phyloP scores from a whole-genome alignment of 1,140 invertebrate genomes.

The Drosophila baimaii region DNA sequence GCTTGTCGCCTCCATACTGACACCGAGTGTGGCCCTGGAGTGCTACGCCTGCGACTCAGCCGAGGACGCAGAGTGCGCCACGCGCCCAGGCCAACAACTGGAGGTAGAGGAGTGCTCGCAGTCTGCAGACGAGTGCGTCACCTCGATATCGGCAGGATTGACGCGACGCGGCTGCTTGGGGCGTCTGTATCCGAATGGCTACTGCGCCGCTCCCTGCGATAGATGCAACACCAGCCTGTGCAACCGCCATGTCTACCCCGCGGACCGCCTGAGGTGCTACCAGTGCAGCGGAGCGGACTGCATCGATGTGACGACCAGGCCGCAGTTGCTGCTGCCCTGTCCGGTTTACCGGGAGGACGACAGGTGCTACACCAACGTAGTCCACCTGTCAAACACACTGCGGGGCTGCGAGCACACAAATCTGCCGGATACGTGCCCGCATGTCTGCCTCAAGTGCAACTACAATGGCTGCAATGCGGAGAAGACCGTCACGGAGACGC shows the following conservation, averaged over 20 bases:
- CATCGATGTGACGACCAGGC: constrained; percentile 60
- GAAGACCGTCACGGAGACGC: constrained; percentile 55
- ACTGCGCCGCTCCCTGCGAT: constrained; percentile 71
- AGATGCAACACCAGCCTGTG: constrained; percentile 68
- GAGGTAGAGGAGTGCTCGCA: constrained; percentile 68
- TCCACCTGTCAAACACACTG: constrained; percentile 60
- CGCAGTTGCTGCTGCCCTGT: constrained; percentile 61
- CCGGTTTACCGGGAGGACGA: constrained; percentile 62
- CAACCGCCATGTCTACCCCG: constrained; percentile 70
- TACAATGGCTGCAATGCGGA: constrained; percentile 74
- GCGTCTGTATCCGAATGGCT: constrained; percentile 62
- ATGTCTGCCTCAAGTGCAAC: constrained; percentile 79
- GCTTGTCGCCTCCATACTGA: background rate
- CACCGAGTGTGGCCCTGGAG: constrained; percentile 37
- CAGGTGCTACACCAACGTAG: constrained; percentile 73
- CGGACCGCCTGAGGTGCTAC: constrained; percentile 69
- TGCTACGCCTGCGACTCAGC: constrained; percentile 76
- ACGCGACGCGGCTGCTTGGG: constrained; percentile 70
- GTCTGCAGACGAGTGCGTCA: constrained; percentile 61
- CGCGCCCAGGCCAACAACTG: constrained; percentile 69
- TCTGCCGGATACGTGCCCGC: constrained; percentile 56
- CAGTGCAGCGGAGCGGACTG: constrained; percentile 69
- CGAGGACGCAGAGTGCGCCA: constrained; percentile 70
- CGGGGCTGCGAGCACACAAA: constrained; percentile 71
- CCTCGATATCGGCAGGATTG: constrained; percentile 62